Evolutionary conservation across 2,113 vertebrate species (phyloP), one percentile per base, ranked within the genome.

Genomic region (Acinonyx jubatus): DNA sequence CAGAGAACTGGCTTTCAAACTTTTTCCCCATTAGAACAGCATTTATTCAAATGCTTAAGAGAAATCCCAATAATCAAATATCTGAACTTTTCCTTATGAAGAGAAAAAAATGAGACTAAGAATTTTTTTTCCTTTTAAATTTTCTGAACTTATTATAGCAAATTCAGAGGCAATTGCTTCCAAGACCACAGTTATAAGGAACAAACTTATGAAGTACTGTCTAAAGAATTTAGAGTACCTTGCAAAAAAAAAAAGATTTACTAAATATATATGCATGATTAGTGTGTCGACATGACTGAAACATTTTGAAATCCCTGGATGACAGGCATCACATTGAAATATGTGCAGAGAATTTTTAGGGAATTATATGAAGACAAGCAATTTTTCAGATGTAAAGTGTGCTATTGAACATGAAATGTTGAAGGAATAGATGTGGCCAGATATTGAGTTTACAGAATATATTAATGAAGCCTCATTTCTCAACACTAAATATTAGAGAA

Each of bases 281-380:
- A 81, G 15, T 93, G 50, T 76, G 69, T 86, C 92, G 50, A 94
- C 45, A 45, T 85, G 81, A 91, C 57, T 80, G 89, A 91, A 92
- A 69, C 33, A 73, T 66, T 90, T 21, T 96, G 71, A 96, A 71
- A 52, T 61, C 41, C 27, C 41, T 82, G 36, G 33, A 52, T 94
- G 76, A 84, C 48, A 93, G 71, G 57, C 25, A 88, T 97, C 36
- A 79, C 48, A 31, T 0, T 91, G 78, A 96, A 97, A 89, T 96
- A 89, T 82, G 66, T 86, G 38, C 1, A 33, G 71, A 89, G 15
- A 55, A 66, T 79, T n/a, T 38, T 73, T 96, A 91, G 36, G 33
- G 74, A 96, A 55, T 96, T 16, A 82, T 48, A 95, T 78, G 10
- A 78, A 92, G 80, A 84, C 7, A 88, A 52, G 23, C 27, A 89